Percentiles rank a stretch among this genome's conserved stretches.
Conservation (phyloP, 2,888 invertebrate genomes). For the Bugulina stolonifera region DNA sequence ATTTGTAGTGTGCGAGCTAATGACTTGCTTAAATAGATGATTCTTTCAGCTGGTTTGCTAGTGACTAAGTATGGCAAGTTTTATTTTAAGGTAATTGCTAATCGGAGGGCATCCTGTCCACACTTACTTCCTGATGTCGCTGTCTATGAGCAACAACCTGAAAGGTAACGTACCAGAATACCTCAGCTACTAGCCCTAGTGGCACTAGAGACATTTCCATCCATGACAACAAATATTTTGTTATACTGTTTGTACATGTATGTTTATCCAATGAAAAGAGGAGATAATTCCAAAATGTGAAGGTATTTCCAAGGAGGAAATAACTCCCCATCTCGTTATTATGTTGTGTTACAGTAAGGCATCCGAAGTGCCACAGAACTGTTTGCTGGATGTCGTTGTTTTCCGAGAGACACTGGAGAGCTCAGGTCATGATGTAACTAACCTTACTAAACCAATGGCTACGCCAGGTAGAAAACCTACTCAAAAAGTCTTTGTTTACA, state of each 20-base stretch:
- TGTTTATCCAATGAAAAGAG: neutral
- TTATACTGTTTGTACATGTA: neutral
- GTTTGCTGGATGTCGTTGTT: slow-evolving; percentile 2
- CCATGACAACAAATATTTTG: no score
- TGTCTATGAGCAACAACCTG: no score
- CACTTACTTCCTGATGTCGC: slow-evolving; percentile 1
- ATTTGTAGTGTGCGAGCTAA: no score
- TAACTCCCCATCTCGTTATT: no score
- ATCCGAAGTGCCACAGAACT: neutral
- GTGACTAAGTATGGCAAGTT: no score
- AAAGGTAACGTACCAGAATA: no score
- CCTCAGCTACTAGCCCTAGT: no score
- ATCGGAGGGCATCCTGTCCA: neutral
- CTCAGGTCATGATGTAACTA: neutral
- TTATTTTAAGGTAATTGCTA: neutral
- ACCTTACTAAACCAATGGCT: neutral
- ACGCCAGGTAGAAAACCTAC: slow-evolving; percentile 12
- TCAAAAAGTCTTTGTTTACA: slow-evolving; percentile 21
- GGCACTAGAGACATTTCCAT: no score
- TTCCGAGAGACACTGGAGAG: neutral
- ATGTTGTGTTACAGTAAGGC: neutral
- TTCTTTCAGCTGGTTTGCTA: no score
- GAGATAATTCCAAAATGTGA: neutral
- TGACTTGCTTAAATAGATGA: no score
- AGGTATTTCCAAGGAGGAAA: no score